Base-by-base conservation (phyloP, 2,888 invertebrate species). In the Drosophila sordidapex region DNA sequence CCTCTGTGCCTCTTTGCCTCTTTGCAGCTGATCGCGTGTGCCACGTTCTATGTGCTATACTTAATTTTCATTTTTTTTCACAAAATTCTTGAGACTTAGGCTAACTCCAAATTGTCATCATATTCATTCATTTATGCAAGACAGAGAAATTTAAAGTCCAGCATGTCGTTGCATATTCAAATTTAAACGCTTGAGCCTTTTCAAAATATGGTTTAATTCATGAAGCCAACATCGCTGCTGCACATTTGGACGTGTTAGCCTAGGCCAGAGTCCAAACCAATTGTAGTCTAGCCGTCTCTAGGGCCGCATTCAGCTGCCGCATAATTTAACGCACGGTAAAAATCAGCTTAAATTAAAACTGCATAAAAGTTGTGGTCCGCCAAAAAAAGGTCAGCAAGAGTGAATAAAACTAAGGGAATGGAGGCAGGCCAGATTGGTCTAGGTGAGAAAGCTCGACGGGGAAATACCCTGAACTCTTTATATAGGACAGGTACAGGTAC, bases 51-150 rank as follows among this genome's bases (percentile, higher is more conserved):
- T 43, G 53, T 54, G 36, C 18, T 54, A 18, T n/a, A 29, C n/a
- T 56, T 56, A 38, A n/a, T 25, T 25, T 46, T 46, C 15, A 8
- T n/a, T 38, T 38, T 49, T 53, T 57, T 46, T 33, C 31, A 15
- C 11, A 31, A 49, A 40, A 70, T 61, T 76, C 63, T 48, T 56
- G 43, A 51, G 40, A 51, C 59, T 15, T 25, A 33, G 43, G 29
- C 51, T 21, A 35, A 21, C 68, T 66, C 40, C 59, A 54, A 74
- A 67, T 60, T 60, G 57, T 56, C 57, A 62, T 54, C 36, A 62
- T 66, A 72, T 75, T 78, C 74, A 87, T 79, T 79, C 70, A 84
- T 89, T 87, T 87, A 87, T 89, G 87, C 90, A 87, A 82, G 87
- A 60, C 8, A 25, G 66, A 31, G 64, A 58, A 69, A 51, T 31